phyloP scores from a whole-genome alignment of 2,113 vertebrate genomes.

The Noctilio leporinus region DNA sequence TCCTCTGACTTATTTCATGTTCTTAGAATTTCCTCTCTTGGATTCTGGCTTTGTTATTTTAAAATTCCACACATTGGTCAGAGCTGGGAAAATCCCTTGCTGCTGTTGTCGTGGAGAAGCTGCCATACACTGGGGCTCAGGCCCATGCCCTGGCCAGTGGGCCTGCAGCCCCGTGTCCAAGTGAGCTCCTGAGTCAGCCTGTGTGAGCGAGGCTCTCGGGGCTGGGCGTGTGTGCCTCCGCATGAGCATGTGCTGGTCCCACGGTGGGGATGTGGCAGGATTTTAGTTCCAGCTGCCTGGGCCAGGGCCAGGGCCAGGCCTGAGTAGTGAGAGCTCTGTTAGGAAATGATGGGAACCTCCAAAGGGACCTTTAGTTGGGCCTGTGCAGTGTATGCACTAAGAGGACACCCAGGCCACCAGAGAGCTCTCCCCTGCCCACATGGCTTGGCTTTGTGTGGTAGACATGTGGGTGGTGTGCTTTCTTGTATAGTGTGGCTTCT shows the following conservation, averaged over 20 bases:
- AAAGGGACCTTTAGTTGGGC: background rate
- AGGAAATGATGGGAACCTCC: background rate
- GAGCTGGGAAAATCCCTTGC: slow-evolving; percentile 73
- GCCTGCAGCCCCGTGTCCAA: slow-evolving; percentile 5
- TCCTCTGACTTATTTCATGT: slow-evolving; percentile 74
- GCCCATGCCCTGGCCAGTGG: background rate
- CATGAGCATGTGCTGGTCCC: background rate
- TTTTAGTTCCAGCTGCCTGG: background rate
- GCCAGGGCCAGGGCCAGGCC: background rate
- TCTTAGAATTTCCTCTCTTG: slow-evolving; percentile 80
- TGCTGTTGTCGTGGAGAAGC: slow-evolving; percentile 55
- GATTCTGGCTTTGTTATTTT: slow-evolving; percentile 40
- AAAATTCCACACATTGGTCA: slow-evolving; percentile 43
- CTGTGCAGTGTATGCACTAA: background rate
- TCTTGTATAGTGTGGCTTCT: background rate
- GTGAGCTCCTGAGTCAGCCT: background rate
- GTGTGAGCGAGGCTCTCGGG: background rate
- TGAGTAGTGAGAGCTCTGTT: background rate
- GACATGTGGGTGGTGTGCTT: too few relatives aligned
- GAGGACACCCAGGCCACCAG: background rate
- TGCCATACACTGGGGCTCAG: slow-evolving; percentile 1
- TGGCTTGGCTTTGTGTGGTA: background rate
- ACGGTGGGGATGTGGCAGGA: background rate
- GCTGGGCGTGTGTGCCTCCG: background rate
- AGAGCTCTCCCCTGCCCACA: background rate